Evolutionary conservation across 2,888 invertebrate species (phyloP), one percentile per base, ranked within the genome.

Genomic region (Leptopilina syphax): DNA sequence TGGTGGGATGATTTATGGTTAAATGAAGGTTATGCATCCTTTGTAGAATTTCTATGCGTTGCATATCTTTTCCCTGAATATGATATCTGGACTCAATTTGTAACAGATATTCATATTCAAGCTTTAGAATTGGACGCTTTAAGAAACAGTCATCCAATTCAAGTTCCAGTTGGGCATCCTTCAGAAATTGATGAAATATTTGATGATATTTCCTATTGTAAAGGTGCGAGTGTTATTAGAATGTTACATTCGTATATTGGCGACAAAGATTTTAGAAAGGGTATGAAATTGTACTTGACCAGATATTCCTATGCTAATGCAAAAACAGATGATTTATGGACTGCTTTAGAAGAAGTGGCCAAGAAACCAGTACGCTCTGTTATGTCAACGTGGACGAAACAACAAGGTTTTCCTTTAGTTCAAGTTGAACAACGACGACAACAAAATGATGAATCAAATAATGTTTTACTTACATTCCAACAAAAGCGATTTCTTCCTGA

Each of bases 1-100:
- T 98, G 98, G 98, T 98, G 98, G 98, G 98, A 98, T 1, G 97
- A 98, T 92, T 93, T 97, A 54, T 99, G 98, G 98, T 93, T 99
- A 57, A 99, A 99, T 92, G 98, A 99, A 92, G 98, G 98, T 3
- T 98, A 98, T 92, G 99, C 99, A 0, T 96, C 97, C 0, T 99
- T 98, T 94, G 97, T 98, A 67, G 98, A 99, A 92, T 98, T 97
- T 89, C 94, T 98, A 6, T 98, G 98, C 93, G 97, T 98, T 0
- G 96, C 97, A 89, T 95, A 96, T 91, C 93, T 98, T 78, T 98
- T 98, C 91, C 98, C 98, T 0, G 97, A 99, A 89, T 98, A 97
- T 93, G 97, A 99, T 90, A 98, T 98, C 89, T 98, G 98, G 98
- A 97, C 97, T 3, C 98, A 98, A 92, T 99, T 99, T 93, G 97